Conservation (phyloP, 35 echinoderm and acorn worm genomes). For the Eucidaris tribuloides region DNA sequence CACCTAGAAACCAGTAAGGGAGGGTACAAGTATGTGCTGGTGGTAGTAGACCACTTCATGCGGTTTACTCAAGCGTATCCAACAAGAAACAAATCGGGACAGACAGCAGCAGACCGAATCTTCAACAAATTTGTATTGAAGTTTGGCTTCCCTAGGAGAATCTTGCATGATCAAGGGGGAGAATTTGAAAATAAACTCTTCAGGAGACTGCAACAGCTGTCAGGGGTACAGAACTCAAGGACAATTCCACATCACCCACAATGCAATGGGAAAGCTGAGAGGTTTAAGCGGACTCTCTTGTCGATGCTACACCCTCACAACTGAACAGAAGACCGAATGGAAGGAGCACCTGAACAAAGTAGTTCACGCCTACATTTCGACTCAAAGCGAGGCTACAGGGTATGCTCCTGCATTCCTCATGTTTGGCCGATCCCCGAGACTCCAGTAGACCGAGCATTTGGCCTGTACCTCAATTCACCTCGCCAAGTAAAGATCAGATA, state of each 20-base stretch:
- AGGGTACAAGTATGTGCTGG: constrained; percentile 47
- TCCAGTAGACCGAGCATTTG: constrained; percentile 60
- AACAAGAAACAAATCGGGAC: constrained; percentile 53
- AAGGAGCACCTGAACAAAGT: constrained; percentile 42
- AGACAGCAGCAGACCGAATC: constrained; percentile 55
- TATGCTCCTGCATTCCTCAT: constrained; percentile 57
- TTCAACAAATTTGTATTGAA: constrained; percentile 42
- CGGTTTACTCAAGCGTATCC: constrained; percentile 60
- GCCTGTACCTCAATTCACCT: background rate
- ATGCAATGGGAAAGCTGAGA: constrained; percentile 44
- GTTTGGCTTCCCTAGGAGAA: constrained; percentile 35
- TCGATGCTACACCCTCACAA: constrained; percentile 40
- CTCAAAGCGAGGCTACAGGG: constrained; percentile 45
- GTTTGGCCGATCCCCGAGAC: constrained; percentile 35
- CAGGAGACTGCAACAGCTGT: constrained; percentile 8
- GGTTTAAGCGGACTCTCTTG: constrained; percentile 33
- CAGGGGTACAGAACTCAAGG: constrained; percentile 8
- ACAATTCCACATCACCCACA: constrained; percentile 61
- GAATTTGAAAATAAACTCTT: constrained; percentile 60
- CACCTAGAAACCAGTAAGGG: constrained; percentile 26
- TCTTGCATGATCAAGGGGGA: constrained; percentile 61
- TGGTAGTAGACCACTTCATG: constrained; percentile 56
- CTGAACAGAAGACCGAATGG: constrained; percentile 62
- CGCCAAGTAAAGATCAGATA: too few relatives aligned
- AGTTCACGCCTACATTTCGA: constrained; percentile 65